Evolutionary conservation across 2,113 vertebrate species (phyloP).

Genomic region (Gorsachius goisagi): DNA sequence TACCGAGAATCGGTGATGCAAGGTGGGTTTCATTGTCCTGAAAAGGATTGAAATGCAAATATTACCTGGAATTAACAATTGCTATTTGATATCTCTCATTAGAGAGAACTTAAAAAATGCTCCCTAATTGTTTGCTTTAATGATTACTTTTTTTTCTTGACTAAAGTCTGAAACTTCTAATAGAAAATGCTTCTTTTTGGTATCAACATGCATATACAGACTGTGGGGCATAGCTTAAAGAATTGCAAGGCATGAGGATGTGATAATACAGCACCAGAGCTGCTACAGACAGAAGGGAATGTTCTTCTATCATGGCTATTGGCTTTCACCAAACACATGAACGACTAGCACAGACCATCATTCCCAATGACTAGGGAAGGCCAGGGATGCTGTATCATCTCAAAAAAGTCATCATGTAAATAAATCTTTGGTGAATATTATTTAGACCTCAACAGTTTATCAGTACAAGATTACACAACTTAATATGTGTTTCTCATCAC

Average conservation of each 20-base stretch:
- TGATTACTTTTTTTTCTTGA: background rate
- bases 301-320: background rate
- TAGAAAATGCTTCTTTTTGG: background rate
- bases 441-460: background rate
- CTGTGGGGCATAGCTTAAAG: background rate
- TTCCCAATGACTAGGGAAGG: background rate
- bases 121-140: background rate
- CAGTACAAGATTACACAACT: background rate
- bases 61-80: background rate
- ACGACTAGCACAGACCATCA: background rate
- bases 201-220: background rate
- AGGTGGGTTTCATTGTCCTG: background rate
- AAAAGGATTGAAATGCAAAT: background rate
- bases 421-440: background rate
- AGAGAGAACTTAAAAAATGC: background rate
- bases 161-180: background rate
- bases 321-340: background rate
- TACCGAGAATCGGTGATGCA: background rate
- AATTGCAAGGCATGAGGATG: background rate
- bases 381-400: background rate
- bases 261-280: background rate
- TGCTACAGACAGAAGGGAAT: background rate
- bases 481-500: background rate
- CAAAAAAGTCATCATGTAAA: background rate
- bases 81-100: background rate